Conservation (phyloP, 2,888 invertebrate genomes). For the Tenodera sinensis region DNA sequence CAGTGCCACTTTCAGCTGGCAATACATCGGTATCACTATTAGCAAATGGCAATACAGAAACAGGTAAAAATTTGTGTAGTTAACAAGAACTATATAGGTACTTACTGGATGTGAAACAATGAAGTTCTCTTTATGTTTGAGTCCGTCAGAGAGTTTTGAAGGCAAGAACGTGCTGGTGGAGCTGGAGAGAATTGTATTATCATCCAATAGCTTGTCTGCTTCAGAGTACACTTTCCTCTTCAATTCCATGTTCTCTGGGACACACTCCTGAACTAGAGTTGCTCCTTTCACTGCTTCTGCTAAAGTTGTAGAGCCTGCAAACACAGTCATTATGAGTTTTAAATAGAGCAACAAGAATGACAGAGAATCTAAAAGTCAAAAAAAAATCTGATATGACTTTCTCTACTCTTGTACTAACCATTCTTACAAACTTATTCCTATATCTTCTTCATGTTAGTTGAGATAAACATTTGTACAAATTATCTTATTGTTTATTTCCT, state of each 20-base stretch:
- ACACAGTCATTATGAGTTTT: background rate
- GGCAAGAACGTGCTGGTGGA: slow-evolving; percentile 92
- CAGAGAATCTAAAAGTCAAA: no score
- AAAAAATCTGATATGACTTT: no score
- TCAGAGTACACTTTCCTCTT: slow-evolving; percentile 76
- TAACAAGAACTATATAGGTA: slow-evolving; percentile 6
- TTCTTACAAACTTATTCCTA: no score
- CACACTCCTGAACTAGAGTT: slow-evolving; percentile 86
- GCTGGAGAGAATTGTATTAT: slow-evolving; percentile 79
- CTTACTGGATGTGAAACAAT: slow-evolving; percentile 85
- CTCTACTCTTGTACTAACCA: no score
- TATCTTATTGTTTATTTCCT: no score
- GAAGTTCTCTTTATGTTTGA: slow-evolving; percentile 69
- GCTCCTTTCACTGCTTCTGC: slow-evolving; percentile 71
- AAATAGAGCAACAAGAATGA: no score
- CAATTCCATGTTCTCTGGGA: slow-evolving; percentile 82
- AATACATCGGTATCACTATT: no score
- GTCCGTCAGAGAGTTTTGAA: slow-evolving; percentile 75
- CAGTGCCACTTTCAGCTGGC: no score
- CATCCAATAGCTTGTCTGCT: slow-evolving; percentile 72
- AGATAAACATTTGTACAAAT: no score
- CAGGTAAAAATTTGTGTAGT: background rate
- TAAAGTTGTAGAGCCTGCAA: slow-evolving; percentile 61
- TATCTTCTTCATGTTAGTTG: no score
- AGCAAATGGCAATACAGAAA: no score